Evolutionary conservation across 1,140 invertebrate species (phyloP).

Genomic region (Drosophila takahashii): DNA sequence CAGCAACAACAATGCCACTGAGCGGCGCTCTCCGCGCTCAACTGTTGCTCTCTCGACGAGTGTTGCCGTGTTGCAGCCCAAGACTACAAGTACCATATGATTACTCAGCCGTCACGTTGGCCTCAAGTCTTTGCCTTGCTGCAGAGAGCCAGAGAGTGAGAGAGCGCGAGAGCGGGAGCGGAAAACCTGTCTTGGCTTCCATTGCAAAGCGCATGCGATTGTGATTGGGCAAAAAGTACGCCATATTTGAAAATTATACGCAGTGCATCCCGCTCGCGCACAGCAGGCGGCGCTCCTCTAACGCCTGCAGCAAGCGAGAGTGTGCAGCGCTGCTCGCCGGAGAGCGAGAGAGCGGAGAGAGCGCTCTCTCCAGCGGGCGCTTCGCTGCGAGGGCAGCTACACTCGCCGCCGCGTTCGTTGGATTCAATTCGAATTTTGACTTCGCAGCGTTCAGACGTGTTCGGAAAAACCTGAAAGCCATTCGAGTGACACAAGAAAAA

Average conservation of each 20-base stretch:
- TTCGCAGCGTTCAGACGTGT: slow-evolving; percentile 82
- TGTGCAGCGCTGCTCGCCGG: slow-evolving; percentile 49
- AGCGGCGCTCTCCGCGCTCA: slow-evolving; percentile 54
- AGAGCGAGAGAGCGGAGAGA: slow-evolving; percentile 45
- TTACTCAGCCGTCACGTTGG: neutral
- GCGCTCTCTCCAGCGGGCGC: slow-evolving; percentile 8
- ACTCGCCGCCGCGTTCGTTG: slow-evolving; percentile 18
- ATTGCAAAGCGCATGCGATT: slow-evolving; percentile 83
- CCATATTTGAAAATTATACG: slow-evolving; percentile 84
- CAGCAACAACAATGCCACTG: slow-evolving; percentile 7
- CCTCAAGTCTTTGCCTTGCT: no score
- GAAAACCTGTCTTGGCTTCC: slow-evolving; percentile 60
- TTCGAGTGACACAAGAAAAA: slow-evolving; percentile 30
- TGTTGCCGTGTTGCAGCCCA: slow-evolving; percentile 71
- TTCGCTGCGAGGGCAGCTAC: slow-evolving; percentile 60
- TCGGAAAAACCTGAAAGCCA: slow-evolving; percentile 68
- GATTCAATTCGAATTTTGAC: slow-evolving; percentile 83
- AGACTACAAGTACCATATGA: neutral
- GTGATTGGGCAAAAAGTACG: slow-evolving; percentile 83
- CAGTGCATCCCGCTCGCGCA: slow-evolving; percentile 52
- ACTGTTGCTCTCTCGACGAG: slow-evolving; percentile 73
- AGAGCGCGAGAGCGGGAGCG: slow-evolving; percentile 21
- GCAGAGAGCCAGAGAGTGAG: slow-evolving; percentile 4
- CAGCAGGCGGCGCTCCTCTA: slow-evolving; percentile 38
- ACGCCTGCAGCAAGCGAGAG: slow-evolving; percentile 10